phyloP scores from a whole-genome alignment of 2,797 vertebrate genomes.

The Rachycentron canadum region DNA sequence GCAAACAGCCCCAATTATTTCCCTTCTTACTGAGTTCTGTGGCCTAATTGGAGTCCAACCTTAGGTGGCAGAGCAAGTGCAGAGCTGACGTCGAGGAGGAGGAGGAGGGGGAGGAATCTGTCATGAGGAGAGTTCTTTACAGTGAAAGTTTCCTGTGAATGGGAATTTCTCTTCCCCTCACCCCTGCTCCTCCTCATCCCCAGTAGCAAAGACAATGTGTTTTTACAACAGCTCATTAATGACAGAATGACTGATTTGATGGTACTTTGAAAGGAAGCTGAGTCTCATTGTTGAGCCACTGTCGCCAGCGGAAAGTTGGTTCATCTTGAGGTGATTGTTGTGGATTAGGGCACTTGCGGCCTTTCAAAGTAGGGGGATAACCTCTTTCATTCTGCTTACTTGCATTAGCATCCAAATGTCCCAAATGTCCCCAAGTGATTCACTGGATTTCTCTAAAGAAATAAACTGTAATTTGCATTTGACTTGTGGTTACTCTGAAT shows the following conservation, averaged over 20 bases:
- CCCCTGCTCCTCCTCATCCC: constrained; percentile 53
- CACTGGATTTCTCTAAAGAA: constrained; percentile 50
- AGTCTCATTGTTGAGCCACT: constrained; percentile 64
- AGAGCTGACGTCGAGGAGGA: constrained; percentile 31
- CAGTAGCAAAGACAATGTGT: constrained; percentile 76
- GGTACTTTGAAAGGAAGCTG: constrained; percentile 68
- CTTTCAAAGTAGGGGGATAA: constrained; percentile 44
- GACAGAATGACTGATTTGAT: constrained; percentile 77
- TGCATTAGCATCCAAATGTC: constrained; percentile 77
- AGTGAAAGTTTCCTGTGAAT: constrained; percentile 85
- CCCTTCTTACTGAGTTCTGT: constrained; percentile 69
- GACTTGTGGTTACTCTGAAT: constrained; percentile 34
- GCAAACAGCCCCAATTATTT: constrained; percentile 86
- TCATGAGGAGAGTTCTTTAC: constrained; percentile 71
- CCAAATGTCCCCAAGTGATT: constrained; percentile 54
- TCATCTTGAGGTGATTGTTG: constrained; percentile 75
- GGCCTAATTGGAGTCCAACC: constrained; percentile 81
- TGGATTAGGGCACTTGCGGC: constrained; percentile 66
- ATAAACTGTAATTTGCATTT: constrained; percentile 62
- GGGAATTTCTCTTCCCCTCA: constrained; percentile 36
- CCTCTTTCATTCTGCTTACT: constrained; percentile 56
- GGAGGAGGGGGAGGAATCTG: constrained; percentile 62
- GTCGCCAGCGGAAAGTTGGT: constrained; percentile 71
- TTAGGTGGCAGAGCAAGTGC: constrained; percentile 47
- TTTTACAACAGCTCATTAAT: constrained; percentile 84